Base-by-base conservation (phyloP, 2,888 invertebrate species). In the Eueremaeus valkanovi region DNA sequence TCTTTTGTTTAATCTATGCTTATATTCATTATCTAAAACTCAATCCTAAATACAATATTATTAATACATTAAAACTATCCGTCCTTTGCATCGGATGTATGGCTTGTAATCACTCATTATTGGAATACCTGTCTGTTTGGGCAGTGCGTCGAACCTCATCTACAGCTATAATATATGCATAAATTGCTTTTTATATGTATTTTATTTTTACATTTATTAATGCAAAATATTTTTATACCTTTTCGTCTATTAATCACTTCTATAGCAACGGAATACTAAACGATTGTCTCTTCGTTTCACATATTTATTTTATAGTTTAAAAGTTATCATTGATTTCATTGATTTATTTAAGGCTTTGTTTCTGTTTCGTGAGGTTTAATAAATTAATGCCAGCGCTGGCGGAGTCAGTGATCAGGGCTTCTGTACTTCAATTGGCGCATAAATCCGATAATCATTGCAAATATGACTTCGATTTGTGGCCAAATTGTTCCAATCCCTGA, bases 111-210 rank as follows among this genome's bases (percentile, higher is more conserved):
- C 63, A 31, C 24, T 63, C 63, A 33, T 63, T n/a, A 6, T 3
- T 11, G 5, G 55, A 55, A 5, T 55, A 55, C 63, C 63, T 63
- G 63, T 63, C 21, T 31, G 33, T 63, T 36, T 36, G 31, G 36
- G 63, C 63, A 63, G 63, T 63, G 63, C 63, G 63, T 63, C 63
- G 63, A 63, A 63, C 63, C 18, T 33, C 31, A 6, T n/a, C n/a
- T n/a, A n/a, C n/a, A n/a, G n/a, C n/a, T 45, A 45, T 18, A 45
- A 45, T 45, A 55, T n/a, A 55, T 16, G 55, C 8, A 55, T 55
- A 27, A 21, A 55, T 18, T 11, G 6, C 18, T 51, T 51, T 8
- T 21, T 36, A 5, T 29, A 33, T 63, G 27, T 29, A 31, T 29
- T 6, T 51, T 51, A 5, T 51, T 51, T 18, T 51, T 21, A n/a